Evolutionary conservation across 2,113 vertebrate genomes (phyloP).

Genomic region (Bothrops jararaca): DNA sequence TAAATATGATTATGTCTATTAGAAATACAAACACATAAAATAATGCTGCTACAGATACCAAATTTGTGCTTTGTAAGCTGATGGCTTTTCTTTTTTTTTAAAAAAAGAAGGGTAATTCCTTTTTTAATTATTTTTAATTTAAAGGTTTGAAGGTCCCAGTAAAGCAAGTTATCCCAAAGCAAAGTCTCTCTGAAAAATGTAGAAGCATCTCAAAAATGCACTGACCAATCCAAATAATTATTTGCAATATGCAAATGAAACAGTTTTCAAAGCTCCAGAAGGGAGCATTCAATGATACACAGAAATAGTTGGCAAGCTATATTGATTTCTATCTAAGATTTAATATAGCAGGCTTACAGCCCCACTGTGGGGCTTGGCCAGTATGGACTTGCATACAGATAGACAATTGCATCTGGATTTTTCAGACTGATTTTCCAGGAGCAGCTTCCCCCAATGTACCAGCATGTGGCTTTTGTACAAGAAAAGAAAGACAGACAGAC

Average conservation of each 20-base stretch:
- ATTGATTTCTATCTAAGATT: constrained; percentile 16
- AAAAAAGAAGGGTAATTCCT: constrained; percentile 36
- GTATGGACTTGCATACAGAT: background rate
- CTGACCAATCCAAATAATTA: constrained; percentile 10
- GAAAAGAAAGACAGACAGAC: background rate
- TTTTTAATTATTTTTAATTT: constrained; percentile 53
- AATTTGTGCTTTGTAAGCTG: constrained; percentile 36
- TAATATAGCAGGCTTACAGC: constrained; percentile 1
- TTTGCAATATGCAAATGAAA: constrained; percentile 5
- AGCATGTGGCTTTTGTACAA: background rate
- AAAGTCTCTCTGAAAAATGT: constrained; percentile 26
- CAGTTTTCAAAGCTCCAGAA: constrained; percentile 18
- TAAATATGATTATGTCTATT: background rate
- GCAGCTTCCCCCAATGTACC: background rate
- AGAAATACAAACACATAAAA: background rate
- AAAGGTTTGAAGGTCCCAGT: constrained; percentile 33
- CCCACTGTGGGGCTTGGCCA: background rate
- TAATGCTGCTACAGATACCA: constrained; percentile 27
- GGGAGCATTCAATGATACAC: constrained; percentile 28
- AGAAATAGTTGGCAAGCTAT: constrained; percentile 25
- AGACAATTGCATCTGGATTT: background rate
- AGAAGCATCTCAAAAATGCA: constrained; percentile 37
- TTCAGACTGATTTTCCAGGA: background rate
- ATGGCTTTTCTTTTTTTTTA: constrained; percentile 2
- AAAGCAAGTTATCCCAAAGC: constrained; percentile 32